Conservation (phyloP, 1,140 invertebrate genomes). For the Gryllus bimaculatus region DNA sequence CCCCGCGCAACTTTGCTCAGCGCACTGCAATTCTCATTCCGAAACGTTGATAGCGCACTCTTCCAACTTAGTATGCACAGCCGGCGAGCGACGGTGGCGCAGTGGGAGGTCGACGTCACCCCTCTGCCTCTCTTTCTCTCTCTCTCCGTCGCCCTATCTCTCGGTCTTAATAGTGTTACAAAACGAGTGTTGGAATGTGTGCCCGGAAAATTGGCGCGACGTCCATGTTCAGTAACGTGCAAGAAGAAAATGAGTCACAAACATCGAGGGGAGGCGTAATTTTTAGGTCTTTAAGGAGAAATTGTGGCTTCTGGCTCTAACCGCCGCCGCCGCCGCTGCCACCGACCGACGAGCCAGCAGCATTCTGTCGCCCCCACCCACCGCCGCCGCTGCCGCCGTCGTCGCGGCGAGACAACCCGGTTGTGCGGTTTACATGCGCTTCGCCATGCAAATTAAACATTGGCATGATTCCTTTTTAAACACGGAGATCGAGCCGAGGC, state of each 20-base stretch:
- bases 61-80: neutral
- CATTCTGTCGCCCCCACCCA: neutral
- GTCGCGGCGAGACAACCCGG: too few relatives aligned
- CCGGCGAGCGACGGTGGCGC: too few relatives aligned
- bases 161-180: neutral
- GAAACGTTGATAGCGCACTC: neutral
- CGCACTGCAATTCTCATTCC: neutral
- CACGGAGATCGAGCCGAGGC: neutral
- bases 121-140: neutral
- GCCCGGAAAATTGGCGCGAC: neutral
- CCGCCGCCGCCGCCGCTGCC: too few relatives aligned
- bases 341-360: neutral
- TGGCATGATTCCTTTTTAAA: neutral
- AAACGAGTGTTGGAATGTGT: neutral
- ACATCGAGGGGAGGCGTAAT: neutral
- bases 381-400: too few relatives aligned
- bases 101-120: neutral
- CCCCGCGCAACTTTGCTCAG: neutral
- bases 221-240: neutral
- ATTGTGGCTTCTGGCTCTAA: neutral
- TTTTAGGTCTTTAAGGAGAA: neutral
- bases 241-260: conserved; percentile 1
- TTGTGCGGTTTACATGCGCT: neutral
- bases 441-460: neutral
- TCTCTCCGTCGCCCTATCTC: neutral